These are phyloP conservation scores for Pogonognathellus flavescens DNA, from an alignment of 1,140 invertebrate genomes.

Conservation along the genomic window DNA sequence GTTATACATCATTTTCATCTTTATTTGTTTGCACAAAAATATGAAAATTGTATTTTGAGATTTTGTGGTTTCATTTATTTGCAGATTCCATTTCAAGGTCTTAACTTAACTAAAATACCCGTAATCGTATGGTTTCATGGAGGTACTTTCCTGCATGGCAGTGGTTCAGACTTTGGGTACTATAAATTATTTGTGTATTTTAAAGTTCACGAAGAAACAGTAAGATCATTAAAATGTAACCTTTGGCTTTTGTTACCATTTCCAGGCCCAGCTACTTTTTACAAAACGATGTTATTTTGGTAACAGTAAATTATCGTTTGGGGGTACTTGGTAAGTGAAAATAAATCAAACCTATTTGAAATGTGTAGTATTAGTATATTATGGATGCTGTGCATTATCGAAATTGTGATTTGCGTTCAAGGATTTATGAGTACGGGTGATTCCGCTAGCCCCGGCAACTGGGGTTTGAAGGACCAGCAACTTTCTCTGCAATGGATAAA, in stretches of 20 bases:
- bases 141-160: neutral
- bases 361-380: no score
- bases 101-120: neutral
- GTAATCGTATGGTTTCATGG: conserved; percentile 18
- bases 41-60: neutral
- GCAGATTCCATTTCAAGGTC: neutral
- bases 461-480: conserved; percentile 49
- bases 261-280: neutral
- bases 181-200: no score
- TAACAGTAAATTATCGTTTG: conserved; percentile 27
- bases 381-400: no score
- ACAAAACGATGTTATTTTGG: conserved; percentile 35
- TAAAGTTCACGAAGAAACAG: no score
- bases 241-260: no score
- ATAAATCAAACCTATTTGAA: no score
- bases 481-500: conserved; percentile 43
- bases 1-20: neutral
- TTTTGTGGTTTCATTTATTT: neutral
- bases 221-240: no score
- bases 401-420: no score
- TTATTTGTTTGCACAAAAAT: neutral
- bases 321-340: neutral
- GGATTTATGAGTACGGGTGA: conserved; percentile 54
- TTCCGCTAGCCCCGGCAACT: conserved; percentile 34
- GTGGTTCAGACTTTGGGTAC: neutral